Evolutionary conservation across 1,140 invertebrate genomes (phyloP).

Genomic region (Pseudomyrmex concolor): DNA sequence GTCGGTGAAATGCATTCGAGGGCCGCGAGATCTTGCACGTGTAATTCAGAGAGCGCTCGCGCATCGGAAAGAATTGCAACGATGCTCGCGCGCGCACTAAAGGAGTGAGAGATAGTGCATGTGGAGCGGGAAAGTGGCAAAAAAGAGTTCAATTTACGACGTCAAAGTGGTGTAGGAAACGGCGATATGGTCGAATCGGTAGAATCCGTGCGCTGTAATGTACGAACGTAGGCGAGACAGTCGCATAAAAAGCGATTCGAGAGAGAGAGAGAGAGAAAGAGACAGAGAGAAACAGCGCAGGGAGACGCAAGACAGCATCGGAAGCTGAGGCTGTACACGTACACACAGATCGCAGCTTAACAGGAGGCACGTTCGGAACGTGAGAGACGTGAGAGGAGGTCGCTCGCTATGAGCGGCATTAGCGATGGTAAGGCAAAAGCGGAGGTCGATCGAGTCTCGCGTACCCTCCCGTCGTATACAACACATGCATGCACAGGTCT

Average conservation of each 20-base stretch:
- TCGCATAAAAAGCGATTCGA: constrained; percentile 54
- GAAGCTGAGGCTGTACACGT: constrained; percentile 11
- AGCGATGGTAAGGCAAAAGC: constrained; percentile 53
- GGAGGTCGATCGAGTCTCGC: constrained; percentile 52
- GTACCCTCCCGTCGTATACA: not conserved
- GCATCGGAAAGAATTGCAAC: constrained; percentile 49
- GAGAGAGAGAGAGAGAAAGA: not conserved
- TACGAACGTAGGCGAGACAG: constrained; percentile 34
- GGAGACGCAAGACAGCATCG: constrained; percentile 31
- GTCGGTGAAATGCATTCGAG: constrained; percentile 31
- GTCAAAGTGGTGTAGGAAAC: constrained; percentile 51
- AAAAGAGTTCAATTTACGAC: constrained; percentile 68
- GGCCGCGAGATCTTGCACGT: constrained; percentile 39
- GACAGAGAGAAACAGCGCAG: not conserved
- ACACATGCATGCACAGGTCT: no score
- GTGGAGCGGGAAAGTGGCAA: constrained; percentile 30
- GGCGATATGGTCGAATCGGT: constrained; percentile 62
- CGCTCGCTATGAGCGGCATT: constrained; percentile 40
- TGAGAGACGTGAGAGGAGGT: constrained; percentile 30
- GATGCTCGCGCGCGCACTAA: constrained; percentile 21
- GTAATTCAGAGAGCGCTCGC: constrained; percentile 47
- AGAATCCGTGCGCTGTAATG: constrained; percentile 48
- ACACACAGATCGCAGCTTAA: constrained; percentile 27
- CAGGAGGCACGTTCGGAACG: constrained; percentile 20
- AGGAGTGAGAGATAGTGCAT: constrained; percentile 35